Evolutionary conservation across 1,140 invertebrate genomes (phyloP), one percentile per base, ranked within the genome.

Genomic region (Pollicipes pollicipes): DNA sequence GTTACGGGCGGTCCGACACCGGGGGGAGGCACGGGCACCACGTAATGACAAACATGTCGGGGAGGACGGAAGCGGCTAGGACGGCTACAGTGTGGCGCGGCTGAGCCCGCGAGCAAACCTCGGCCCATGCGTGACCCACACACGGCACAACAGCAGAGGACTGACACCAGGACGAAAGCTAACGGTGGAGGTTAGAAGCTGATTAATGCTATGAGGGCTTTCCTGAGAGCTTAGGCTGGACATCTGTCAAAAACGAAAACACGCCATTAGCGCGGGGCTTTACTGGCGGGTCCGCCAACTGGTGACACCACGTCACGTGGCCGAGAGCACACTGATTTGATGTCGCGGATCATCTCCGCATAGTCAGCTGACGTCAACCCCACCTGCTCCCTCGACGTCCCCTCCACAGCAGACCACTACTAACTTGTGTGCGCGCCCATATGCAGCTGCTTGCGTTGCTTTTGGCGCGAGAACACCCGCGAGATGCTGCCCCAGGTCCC

Each of bases 381-480:
- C 35, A 35, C 35, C 35, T 17, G 6, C 35, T 17, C 35, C 35
- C 35, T 35, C 6, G 35, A 35, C n/a, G n/a, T n/a, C n/a, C n/a
- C n/a, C n/a, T n/a, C n/a, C n/a, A n/a, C n/a, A n/a, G n/a, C n/a
- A n/a, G n/a, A n/a, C n/a, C n/a, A n/a, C 6, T 21, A 58, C 45
- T 58, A 3, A 58, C 45, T 58, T 21, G 45, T 58, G 24, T 58
- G 45, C 10, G 10, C 21, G 45, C 45, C 45, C 45, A 58, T 58
- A 21, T 58, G 45, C 2, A 58, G 45, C 21, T 58, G 45, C 24
- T 58, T 58, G 13, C 90, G 85, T 78, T 92, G 89, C 71, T 90
- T 84, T 69, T 88, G 89, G 16, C 91, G 81, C 0, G 90, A 89
- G 78, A 94, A 94, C 17, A 94, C 91, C 74, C 90, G 82, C 0